Base-by-base conservation (phyloP, 2,797 vertebrate genomes). In the Enteromius fasciolatus region DNA sequence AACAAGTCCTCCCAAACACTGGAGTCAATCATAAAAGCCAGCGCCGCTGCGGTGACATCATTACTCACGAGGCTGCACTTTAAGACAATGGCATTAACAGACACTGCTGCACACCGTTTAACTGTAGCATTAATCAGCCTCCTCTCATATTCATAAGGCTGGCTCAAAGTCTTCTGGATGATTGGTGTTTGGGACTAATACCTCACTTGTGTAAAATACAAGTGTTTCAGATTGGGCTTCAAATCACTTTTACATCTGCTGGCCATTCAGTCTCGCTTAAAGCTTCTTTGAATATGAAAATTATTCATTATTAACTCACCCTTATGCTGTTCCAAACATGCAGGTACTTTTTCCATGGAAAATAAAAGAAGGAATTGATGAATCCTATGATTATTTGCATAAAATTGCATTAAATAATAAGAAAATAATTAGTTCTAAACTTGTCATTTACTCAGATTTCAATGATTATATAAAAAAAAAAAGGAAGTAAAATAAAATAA, bases 11-110 rank as follows among this genome's bases (percentile, higher is more conserved):
- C 67, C 67, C 36, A 70, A 80, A 70, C 67, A 80, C 36, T 66
- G 17, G 66, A 31, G n/a, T 80, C 52, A 61, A 61, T 72, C 54
- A 28, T 39, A 64, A 54, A 66, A 74, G 36, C 39, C 36, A 39
- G 0, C 64, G 33, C 61, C 66, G 41, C 9, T 17, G n/a, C 1
- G n/a, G 39, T 75, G 79, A 63, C 41, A 81, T 70, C 75, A 70
- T 61, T 36, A 33, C 57, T 73, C 57, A 63, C 36, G 79, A 73
- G 69, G n/a, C 68, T 23, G 52, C 52, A 81, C 59, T 81, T 74
- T 66, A 50, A 81, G 57, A 36, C 52, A 70, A 78, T 61, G 46
- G 9, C 52, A 57, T 59, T 83, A 72, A 81, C 78, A 81, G 52
- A 80, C 67, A 80, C 52, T 10, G 59, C 52, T 17, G 6, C 6